Evolutionary conservation across 2,888 invertebrate species (phyloP), one percentile per base, ranked within the genome.

Genomic region (Formica aserva): DNA sequence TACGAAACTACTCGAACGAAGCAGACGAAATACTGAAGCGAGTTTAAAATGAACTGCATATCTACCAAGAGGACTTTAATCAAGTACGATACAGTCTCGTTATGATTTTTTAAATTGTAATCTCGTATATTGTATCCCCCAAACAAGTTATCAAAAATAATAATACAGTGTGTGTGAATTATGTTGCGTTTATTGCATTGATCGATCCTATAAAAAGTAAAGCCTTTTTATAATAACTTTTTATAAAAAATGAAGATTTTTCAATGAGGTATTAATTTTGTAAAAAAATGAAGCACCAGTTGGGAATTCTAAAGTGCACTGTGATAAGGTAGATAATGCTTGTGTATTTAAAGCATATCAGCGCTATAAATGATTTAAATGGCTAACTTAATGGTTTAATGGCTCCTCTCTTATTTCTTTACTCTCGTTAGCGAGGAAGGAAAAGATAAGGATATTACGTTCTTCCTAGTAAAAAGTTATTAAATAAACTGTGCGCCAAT

Each of bases 331-430:
- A 29, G 38, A 55, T 55, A 29, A 41, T n/a, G 41, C 26, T 22
- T 29, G n/a, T 13, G 18, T 45, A 67, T 67, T 66, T 66, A 41
- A 76, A 77, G 55, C 13, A 13, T 55, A 29, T 76, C 65, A 29
- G 13, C 52, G 2, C 13, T 76, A 26, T 63, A 35, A 52, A 35
- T 63, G 65, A 62, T 62, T 62, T 32, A 41, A 62, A 75, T 22
- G n/a, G 26, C 38, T 26, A 29, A 48, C 22, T 76, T 63, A 29
- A 76, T 63, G 63, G 18, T 76, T 63, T 76, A 76, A 63, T 45
- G 32, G 29, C 32, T 26, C 18, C 41, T 75, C 45, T 63, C 63
- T 75, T 45, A 48, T 35, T 35, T 35, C 35, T 48, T 52, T 8
- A n/a, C n/a, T 48, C 63, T 22, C 11, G 22, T 48, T 22, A 52